Percentiles rank a stretch among this genome's conserved stretches.
These are phyloP conservation scores for Leucophenga maculata DNA, from an alignment of 2,888 invertebrate genomes.

Conservation along the genomic window DNA sequence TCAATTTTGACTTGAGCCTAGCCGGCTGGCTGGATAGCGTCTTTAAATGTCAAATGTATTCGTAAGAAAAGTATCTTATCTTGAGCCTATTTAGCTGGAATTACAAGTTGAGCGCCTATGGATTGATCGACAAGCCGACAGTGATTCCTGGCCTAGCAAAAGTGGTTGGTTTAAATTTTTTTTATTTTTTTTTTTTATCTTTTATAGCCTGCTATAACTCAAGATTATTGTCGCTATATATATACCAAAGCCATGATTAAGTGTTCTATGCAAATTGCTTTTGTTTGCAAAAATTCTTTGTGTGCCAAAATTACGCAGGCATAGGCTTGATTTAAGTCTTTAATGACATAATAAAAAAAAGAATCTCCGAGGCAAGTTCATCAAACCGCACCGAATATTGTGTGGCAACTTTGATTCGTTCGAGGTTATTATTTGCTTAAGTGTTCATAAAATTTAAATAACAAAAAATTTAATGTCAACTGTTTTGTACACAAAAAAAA, in stretches of 20 bases:
- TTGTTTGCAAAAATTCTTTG: slow-evolving; percentile 11
- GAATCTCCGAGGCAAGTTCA: neutral
- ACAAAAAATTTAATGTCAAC: slow-evolving; percentile 49
- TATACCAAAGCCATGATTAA: too few species aligned
- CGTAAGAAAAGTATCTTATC: slow-evolving; percentile 50
- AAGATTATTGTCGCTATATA: too few species aligned
- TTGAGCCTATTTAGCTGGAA: slow-evolving; percentile 55
- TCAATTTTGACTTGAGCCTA: slow-evolving; percentile 59
- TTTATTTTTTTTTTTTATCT: neutral
- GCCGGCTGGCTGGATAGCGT: slow-evolving; percentile 33
- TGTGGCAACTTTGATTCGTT: slow-evolving; percentile 37
- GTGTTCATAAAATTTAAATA: slow-evolving; percentile 56
- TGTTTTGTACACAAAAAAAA: slow-evolving; percentile 46
- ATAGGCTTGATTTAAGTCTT: neutral
- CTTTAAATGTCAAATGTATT: slow-evolving; percentile 17
- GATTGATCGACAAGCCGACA: slow-evolving; percentile 17
- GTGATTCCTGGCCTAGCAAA: neutral
- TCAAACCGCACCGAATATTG: slow-evolving; percentile 42
- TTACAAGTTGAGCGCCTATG: slow-evolving; percentile 42
- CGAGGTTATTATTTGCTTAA: slow-evolving; percentile 43
- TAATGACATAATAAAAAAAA: slow-evolving; percentile 13
- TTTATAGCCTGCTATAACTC: neutral
- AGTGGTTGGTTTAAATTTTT: neutral
- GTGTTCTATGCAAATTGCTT: slow-evolving; percentile 6
- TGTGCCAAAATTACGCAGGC: neutral